These are phyloP conservation scores for Pampusana beccarii DNA, from an alignment of 2,113 vertebrate genomes.

Conservation along the genomic window DNA sequence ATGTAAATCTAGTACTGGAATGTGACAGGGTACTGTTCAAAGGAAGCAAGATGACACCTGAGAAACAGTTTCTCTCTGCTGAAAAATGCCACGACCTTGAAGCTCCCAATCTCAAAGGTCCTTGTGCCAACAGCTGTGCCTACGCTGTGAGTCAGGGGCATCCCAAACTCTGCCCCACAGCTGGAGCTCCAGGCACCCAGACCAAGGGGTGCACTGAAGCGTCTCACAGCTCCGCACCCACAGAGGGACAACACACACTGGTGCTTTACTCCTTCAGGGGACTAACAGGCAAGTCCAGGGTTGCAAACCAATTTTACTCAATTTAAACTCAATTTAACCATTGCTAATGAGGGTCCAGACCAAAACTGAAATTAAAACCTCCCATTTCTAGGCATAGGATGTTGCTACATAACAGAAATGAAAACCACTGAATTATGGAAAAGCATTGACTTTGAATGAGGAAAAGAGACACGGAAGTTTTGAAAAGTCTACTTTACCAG, in stretches of 20 bases:
- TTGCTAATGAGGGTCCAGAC: accelerated
- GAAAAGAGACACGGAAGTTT: not conserved
- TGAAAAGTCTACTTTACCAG: constrained; percentile 35
- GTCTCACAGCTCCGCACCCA: not conserved
- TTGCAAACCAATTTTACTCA: too few species aligned
- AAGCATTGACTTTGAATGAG: not conserved
- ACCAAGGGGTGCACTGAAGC: not conserved
- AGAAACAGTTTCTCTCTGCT: not conserved
- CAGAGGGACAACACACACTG: accelerated
- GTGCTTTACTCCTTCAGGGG: not conserved
- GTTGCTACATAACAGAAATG: not conserved
- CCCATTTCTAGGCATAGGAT: not conserved
- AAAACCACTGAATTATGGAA: not conserved
- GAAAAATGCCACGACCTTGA: not conserved
- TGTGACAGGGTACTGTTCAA: accelerated
- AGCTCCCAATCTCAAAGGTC: not conserved
- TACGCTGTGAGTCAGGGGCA: accelerated
- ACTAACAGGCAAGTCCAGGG: not conserved
- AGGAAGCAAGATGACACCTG: not conserved
- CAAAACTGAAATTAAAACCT: not conserved
- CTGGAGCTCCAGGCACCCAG: not conserved
- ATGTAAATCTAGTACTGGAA: not conserved
- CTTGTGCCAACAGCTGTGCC: not conserved
- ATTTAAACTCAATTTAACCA: not conserved
- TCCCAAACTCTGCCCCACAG: not conserved